These are phyloP conservation scores for Pteria penguin DNA, from an alignment of 2,888 invertebrate genomes.

Conservation along the genomic window DNA sequence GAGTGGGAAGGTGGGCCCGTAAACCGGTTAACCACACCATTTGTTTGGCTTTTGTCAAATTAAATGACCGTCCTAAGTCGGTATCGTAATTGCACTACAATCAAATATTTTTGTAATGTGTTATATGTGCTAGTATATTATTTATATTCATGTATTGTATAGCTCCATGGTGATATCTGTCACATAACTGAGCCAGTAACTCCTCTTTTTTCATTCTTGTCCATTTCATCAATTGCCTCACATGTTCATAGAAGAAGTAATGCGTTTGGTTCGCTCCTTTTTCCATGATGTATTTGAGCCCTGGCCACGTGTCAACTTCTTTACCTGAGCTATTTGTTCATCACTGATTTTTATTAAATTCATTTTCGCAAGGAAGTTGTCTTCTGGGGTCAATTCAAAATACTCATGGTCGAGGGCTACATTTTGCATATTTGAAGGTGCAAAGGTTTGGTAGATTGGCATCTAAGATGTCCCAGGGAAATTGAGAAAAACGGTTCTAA, in stretches of 20 bases:
- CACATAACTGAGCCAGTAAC: no score
- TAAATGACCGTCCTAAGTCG: no score
- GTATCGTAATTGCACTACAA: no score
- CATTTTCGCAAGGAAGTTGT: slow-evolving; percentile 5
- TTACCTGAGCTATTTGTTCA: slow-evolving; percentile 6
- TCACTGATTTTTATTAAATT: background rate
- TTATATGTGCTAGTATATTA: no score
- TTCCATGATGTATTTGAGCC: slow-evolving; percentile 12
- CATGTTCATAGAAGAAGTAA: slow-evolving; percentile 26
- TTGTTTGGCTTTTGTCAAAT: no score
- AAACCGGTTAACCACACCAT: no score
- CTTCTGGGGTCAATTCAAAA: slow-evolving; percentile 25
- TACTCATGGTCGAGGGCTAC: slow-evolving; percentile 18
- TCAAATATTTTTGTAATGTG: no score
- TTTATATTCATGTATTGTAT: no score
- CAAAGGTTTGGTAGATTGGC: slow-evolving; percentile 25
- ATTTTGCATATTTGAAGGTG: slow-evolving; percentile 36
- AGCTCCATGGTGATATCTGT: no score
- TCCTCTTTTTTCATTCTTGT: no score
- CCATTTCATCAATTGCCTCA: slow-evolving; percentile 19
- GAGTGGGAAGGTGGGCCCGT: no score
- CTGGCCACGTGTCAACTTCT: slow-evolving; percentile 22
- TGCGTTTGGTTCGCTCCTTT: slow-evolving; percentile 13
- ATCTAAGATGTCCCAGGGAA: background rate
- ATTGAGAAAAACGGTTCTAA: slow-evolving; percentile 21